phyloP scores from a whole-genome alignment of 2,888 invertebrate species.

The Onchidella celtica region DNA sequence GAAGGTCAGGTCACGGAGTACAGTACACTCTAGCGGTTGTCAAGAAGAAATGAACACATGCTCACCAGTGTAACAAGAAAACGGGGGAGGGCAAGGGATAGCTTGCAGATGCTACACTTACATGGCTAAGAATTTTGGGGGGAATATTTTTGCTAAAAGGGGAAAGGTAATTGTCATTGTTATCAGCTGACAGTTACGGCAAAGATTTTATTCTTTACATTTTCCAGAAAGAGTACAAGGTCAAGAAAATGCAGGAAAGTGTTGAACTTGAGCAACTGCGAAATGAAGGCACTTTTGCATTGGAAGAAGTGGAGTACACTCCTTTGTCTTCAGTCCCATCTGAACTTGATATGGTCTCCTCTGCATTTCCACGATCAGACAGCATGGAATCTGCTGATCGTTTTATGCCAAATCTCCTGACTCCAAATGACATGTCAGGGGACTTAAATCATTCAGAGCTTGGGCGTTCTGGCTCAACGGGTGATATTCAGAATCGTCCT shows the following conservation, averaged over 20 bases:
- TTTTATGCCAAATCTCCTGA: conserved; percentile 54
- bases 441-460: conserved; percentile 1
- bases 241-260: conserved; percentile 35
- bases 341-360: conserved; percentile 35
- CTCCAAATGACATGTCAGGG: conserved; percentile 8
- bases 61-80: too few species aligned
- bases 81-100: too few species aligned
- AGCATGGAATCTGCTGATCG: conserved; percentile 57
- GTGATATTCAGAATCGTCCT: conserved; percentile 26
- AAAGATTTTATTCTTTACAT: too few species aligned
- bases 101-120: too few species aligned
- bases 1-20: too few species aligned
- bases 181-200: too few species aligned
- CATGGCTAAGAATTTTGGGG: too few species aligned
- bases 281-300: neutral
- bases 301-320: conserved; percentile 51
- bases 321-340: conserved; percentile 31
- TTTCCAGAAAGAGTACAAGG: conserved; percentile 49
- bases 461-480: conserved; percentile 28
- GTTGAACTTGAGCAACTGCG: conserved; percentile 18
- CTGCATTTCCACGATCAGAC: conserved; percentile 47
- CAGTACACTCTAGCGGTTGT: too few species aligned
- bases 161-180: too few species aligned
- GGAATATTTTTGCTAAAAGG: too few species aligned
- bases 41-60: too few species aligned